A percentile compares a stretch with the other conserved stretches of the same genome.
These are phyloP conservation scores for Indicator maculatus DNA, from an alignment of 2,113 vertebrate genomes.

Conservation along the genomic window DNA sequence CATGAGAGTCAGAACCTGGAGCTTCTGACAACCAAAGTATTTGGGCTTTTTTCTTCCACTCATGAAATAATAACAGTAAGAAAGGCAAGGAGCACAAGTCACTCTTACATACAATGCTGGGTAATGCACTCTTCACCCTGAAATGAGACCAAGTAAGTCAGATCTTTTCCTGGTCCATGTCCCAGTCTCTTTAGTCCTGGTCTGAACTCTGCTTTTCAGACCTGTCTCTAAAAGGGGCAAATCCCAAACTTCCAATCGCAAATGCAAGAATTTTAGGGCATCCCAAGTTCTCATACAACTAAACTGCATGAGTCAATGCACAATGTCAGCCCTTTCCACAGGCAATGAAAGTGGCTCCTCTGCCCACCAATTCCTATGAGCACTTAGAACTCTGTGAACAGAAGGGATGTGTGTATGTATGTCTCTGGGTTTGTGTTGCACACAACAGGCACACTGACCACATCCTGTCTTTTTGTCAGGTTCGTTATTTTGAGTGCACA, in stretches of 20 bases:
- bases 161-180: background rate
- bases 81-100: background rate
- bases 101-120: background rate
- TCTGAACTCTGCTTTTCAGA: background rate
- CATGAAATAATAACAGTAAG: slow-evolving; percentile 1
- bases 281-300: background rate
- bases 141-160: background rate
- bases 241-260: background rate
- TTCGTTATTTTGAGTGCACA: background rate
- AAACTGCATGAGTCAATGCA: background rate
- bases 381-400: background rate
- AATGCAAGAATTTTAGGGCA: background rate
- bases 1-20: slow-evolving; percentile 26
- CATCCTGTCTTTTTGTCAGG: background rate
- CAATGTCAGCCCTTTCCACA: background rate
- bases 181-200: background rate
- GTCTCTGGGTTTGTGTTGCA: background rate
- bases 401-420: rapidly evolving
- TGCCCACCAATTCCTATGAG: rapidly evolving
- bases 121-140: background rate
- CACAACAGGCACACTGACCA: background rate
- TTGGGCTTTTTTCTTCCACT: background rate
- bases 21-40: background rate
- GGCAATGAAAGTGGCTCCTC: background rate
- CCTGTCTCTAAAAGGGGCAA: background rate